Evolutionary conservation across 2,888 invertebrate genomes (phyloP), one percentile per base, ranked within the genome.

Genomic region (Harpagoxenus sublaevis): DNA sequence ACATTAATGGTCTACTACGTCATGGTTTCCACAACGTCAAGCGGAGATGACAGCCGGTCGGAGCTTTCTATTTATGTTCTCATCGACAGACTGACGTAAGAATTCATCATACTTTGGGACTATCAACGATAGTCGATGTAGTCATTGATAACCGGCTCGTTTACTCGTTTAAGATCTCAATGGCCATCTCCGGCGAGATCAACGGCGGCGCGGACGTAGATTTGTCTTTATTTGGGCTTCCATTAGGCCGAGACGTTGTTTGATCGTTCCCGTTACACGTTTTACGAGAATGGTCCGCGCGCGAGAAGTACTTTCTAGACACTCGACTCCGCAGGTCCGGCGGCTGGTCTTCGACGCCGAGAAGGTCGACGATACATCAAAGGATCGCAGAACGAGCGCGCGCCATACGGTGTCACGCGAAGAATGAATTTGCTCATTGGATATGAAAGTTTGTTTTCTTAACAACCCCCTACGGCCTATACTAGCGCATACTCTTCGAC

Each of bases 161-260:
- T 68, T 73, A 23, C 73, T 73, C 57, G 57, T 57, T 73, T 77
- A 66, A 65, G 53, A 42, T 53, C 66, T 77, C 66, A 75, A 75
- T 66, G 77, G 53, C 66, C 77, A 28, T 66, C 77, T 3, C 39
- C 51, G 23, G 66, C 66, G 66, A 53, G 77, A 77, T 77, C 51
- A 53, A 77, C 66, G 66, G 28, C 77, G 53, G 53, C 28, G 39
- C n/a, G 23, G 31, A 65, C 68, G 78, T 66, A 62, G 68, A 83
- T 84, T 87, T 85, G 83, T 51, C 89, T 89, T 84, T 89, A 89
- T 89, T 89, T 88, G 89, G 89, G 68, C 79, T 86, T 85, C 88
- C 87, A 89, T 89, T 89, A 89, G 85, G 71, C 77, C 75, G 82
- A 65, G 75, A 79, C 70, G 77, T 31, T 74, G 53, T 65, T 60